Evolutionary conservation across 2,113 vertebrate genomes (phyloP), one percentile per base, ranked within the genome.

Genomic region (Cephalopholis sonnerati): DNA sequence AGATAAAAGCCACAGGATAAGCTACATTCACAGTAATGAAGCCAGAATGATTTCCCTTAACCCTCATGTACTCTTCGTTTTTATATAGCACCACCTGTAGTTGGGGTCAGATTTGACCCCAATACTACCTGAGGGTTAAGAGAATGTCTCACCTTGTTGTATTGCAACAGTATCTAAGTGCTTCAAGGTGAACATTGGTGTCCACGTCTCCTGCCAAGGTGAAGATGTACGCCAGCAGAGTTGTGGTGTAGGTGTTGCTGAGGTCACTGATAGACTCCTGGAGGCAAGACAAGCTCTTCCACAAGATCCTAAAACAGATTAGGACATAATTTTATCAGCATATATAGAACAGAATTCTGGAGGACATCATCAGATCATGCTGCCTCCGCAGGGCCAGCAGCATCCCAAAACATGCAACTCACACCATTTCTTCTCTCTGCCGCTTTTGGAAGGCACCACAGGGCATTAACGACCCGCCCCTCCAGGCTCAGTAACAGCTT

Each of bases 211-310:
- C 93, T 36, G 96, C 96, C 90, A 98, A 91, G 66, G 96, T 94
- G 0, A 97, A 97, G 77, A 96, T 95, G 61, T 98, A 98, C 9
- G 96, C 95, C 85, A 97, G 55, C 69, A 98, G 91, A 0, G 96
- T 96, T 72, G 96, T 94, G 4, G 95, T 95, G 78, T 97, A 97
- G 48, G 92, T 82, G 79, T 95, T 94, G 77, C 82, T 81, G 50
- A 91, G 29, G 74, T 73, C 67, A 61, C 36, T 41, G 4, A 92
- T 11, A 55, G 91, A 93, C 0, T 8, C 53, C 59, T 59, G 88
- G 1, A 97, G 86, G 86, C 96, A 98, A 16, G 81, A 85, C 16
- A 98, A 81, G 62, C 96, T 96, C 54, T 79, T 94, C 1, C 1
- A 91, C 78, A 0, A 29, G 5, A 32, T 95, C 85, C 97, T 98